These are phyloP conservation scores for Yponomeuta cagnagella DNA, from an alignment of 2,888 invertebrate species.

Conservation along the genomic window DNA sequence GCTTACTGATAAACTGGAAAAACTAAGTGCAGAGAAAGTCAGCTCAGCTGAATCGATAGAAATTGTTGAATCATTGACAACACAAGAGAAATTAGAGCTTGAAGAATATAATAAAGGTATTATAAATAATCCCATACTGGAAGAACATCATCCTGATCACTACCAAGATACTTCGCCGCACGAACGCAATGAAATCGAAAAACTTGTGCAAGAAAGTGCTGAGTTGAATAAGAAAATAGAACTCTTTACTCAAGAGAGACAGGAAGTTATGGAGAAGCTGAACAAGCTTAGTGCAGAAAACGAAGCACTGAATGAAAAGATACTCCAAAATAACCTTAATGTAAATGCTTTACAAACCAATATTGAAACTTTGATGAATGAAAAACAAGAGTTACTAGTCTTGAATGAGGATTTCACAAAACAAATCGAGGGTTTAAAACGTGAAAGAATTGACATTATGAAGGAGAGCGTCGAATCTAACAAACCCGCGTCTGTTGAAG, in stretches of 20 bases:
- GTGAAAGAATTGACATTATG: conserved; percentile 56
- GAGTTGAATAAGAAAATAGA: conserved; percentile 82
- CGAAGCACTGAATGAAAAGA: conserved; percentile 65
- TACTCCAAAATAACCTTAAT: conserved; percentile 68
- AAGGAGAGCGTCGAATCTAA: conserved; percentile 57
- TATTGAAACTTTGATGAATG: conserved; percentile 60
- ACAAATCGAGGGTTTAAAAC: conserved; percentile 64
- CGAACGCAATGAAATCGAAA: conserved; percentile 72
- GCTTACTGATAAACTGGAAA: conserved; percentile 82
- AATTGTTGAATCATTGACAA: conserved; percentile 82
- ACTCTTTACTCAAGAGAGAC: conserved; percentile 79
- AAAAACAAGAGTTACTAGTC: conserved; percentile 51
- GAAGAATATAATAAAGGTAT: conserved; percentile 79
- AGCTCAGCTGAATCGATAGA: conserved; percentile 86
- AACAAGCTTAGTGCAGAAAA: conserved; percentile 78
- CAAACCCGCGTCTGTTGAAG: conserved; percentile 48
- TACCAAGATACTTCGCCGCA: conserved; percentile 28
- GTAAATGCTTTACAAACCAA: conserved; percentile 63
- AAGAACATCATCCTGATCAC: conserved; percentile 29
- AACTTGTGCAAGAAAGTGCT: conserved; percentile 78
- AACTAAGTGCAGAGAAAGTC: conserved; percentile 82
- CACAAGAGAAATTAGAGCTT: conserved; percentile 81
- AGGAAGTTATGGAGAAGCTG: conserved; percentile 82
- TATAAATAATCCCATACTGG: conserved; percentile 36
- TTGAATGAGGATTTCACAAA: conserved; percentile 50